phyloP scores from a whole-genome alignment of 1,140 invertebrate genomes.

The Saccostrea glomerata region DNA sequence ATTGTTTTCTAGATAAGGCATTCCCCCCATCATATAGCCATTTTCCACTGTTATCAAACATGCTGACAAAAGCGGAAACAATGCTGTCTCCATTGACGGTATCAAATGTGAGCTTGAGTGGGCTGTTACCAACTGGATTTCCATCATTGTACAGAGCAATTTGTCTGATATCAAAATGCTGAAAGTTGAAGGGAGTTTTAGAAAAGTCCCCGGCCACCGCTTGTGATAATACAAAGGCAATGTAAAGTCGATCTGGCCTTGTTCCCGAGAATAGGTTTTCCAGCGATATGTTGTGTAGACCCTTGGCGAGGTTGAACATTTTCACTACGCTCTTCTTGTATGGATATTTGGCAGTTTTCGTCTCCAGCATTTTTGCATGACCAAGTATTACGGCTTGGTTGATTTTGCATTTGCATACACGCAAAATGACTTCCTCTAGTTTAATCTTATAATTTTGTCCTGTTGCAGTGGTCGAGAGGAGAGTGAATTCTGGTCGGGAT shows the following conservation, averaged over 20 bases:
- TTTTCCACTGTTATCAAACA: slow-evolving; percentile 47
- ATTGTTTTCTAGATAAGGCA: slow-evolving; percentile 32
- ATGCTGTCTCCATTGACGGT: not conserved
- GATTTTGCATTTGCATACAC: slow-evolving; percentile 42
- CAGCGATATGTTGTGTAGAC: not conserved
- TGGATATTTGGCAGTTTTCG: slow-evolving; percentile 49
- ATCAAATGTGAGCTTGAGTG: slow-evolving; percentile 40
- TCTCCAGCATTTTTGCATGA: slow-evolving; percentile 45
- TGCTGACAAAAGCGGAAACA: slow-evolving; percentile 27
- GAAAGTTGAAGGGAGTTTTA: slow-evolving; percentile 25
- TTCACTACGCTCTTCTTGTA: slow-evolving; percentile 34
- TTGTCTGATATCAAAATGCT: slow-evolving; percentile 41
- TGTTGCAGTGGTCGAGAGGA: slow-evolving; percentile 23
- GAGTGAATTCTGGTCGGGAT: slow-evolving; percentile 40
- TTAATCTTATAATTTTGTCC: not conserved
- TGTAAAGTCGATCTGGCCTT: not conserved
- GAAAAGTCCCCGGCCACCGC: slow-evolving; percentile 27
- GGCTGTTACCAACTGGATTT: slow-evolving; percentile 43
- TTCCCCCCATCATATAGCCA: slow-evolving; percentile 39
- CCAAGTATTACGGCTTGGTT: not conserved
- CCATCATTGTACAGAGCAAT: slow-evolving; percentile 45
- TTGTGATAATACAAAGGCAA: slow-evolving; percentile 11
- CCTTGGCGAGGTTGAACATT: not conserved
- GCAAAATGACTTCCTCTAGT: slow-evolving; percentile 20
- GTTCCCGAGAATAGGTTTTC: slow-evolving; percentile 44